Percentiles rank a stretch among this genome's conserved stretches.
These are phyloP conservation scores for Collichthys lucidus DNA, from an alignment of 2,113 vertebrate genomes.

Conservation along the genomic window DNA sequence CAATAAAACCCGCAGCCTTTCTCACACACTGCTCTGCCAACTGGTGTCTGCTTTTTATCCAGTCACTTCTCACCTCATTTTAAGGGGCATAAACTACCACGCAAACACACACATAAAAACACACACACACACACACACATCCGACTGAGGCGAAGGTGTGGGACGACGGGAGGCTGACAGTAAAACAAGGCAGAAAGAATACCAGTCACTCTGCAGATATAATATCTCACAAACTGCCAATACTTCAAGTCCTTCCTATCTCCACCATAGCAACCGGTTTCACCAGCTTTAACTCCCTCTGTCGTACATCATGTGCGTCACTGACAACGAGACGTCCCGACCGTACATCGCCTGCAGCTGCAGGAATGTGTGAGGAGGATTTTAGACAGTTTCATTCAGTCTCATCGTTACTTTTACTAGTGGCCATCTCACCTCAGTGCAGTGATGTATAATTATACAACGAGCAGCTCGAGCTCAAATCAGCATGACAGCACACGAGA, in stretches of 20 bases:
- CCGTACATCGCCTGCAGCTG: slow-evolving; percentile 27
- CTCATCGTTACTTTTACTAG: too few relatives aligned
- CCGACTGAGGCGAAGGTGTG: slow-evolving; percentile 19
- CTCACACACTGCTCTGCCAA: slow-evolving; percentile 4
- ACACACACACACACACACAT: slow-evolving; percentile 13
- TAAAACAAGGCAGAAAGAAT: background rate
- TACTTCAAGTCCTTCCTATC: background rate
- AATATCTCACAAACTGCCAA: background rate
- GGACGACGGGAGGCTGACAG: slow-evolving; percentile 11
- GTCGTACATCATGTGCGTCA: background rate
- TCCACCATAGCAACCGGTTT: background rate
- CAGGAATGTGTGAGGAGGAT: slow-evolving; percentile 47
- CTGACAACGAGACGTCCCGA: slow-evolving; percentile 12
- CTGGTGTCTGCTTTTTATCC: slow-evolving; percentile 48
- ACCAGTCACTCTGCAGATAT: background rate
- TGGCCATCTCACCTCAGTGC: background rate
- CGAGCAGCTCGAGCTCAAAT: too few relatives aligned
- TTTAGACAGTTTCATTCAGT: background rate
- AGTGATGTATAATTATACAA: background rate
- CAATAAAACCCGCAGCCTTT: slow-evolving; percentile 30
- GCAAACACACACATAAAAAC: background rate
- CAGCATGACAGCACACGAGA: too few relatives aligned
- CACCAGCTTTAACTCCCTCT: background rate
- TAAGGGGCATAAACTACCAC: slow-evolving; percentile 9
- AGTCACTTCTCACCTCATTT: slow-evolving; percentile 54